Conservation (phyloP, 2,113 vertebrate species). For the Antechinus stuartii region DNA sequence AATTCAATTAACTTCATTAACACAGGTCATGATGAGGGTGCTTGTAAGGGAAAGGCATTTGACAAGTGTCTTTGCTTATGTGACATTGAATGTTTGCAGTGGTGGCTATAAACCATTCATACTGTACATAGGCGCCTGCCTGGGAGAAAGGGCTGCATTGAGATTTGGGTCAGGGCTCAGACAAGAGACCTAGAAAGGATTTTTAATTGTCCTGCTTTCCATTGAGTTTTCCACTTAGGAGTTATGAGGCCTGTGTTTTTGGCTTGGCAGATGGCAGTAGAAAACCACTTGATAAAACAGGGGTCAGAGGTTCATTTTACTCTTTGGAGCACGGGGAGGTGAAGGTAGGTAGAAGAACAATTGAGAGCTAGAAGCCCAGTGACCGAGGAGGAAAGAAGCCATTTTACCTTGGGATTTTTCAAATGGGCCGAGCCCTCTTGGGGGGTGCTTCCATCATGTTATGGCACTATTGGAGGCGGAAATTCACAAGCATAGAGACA, state of each 20-base stretch:
- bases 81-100: slow-evolving; percentile 80
- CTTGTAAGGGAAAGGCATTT: slow-evolving; percentile 87
- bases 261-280: background rate
- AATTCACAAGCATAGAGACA: background rate
- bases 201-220: slow-evolving; percentile 56
- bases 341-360: background rate
- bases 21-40: slow-evolving; percentile 90
- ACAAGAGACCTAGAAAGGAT: background rate
- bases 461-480: background rate
- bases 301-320: background rate
- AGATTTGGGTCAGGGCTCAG: slow-evolving; percentile 49
- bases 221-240: slow-evolving; percentile 58
- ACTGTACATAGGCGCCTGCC: slow-evolving; percentile 42
- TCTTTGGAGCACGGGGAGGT: background rate
- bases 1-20: slow-evolving; percentile 99
- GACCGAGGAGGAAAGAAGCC: background rate
- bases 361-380: background rate
- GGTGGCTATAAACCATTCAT: slow-evolving; percentile 71
- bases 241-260: background rate
- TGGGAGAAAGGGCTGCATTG: background rate
- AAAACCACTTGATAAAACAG: background rate
- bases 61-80: slow-evolving; percentile 86
- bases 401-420: background rate
- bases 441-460: background rate
- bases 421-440: background rate